Conservation (phyloP, 2,797 vertebrate species). For the Phrynocephalus forsythii region DNA sequence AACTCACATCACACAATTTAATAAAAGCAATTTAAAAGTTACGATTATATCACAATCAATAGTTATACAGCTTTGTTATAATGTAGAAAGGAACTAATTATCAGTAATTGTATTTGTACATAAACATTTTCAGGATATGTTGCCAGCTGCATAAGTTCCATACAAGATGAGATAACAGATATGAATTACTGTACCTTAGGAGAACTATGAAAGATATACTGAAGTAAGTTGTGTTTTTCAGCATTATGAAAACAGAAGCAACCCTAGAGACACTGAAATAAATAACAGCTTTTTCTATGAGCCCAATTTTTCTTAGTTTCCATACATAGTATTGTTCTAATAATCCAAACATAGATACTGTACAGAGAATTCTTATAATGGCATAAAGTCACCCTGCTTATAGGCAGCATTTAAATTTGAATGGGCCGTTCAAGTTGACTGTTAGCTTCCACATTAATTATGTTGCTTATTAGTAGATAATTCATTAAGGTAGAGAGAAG, state of each 20-base stretch:
- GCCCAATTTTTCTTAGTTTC: neutral
- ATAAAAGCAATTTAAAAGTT: neutral
- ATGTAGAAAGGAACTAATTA: too few species aligned
- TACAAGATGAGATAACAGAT: neutral
- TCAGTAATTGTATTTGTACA: too few species aligned
- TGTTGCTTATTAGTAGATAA: slow-evolving; percentile 10
- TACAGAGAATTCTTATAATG: neutral
- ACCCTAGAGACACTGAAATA: neutral
- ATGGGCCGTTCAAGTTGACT: neutral
- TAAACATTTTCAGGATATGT: too few species aligned
- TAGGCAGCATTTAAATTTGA: neutral
- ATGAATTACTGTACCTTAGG: neutral
- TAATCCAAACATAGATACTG: neutral
- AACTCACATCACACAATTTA: neutral
- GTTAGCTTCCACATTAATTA: slow-evolving; percentile 7
- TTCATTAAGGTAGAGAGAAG: slow-evolving; percentile 9
- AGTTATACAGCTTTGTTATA: too few species aligned
- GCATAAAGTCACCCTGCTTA: neutral
- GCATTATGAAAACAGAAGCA: neutral
- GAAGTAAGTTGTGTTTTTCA: neutral
- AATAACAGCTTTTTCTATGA: neutral
- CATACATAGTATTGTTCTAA: neutral
- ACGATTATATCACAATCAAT: neutral
- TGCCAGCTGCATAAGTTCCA: neutral
- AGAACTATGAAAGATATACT: neutral